Evolutionary conservation across 2,113 vertebrate genomes (phyloP).

Genomic region (Poecile atricapillus): DNA sequence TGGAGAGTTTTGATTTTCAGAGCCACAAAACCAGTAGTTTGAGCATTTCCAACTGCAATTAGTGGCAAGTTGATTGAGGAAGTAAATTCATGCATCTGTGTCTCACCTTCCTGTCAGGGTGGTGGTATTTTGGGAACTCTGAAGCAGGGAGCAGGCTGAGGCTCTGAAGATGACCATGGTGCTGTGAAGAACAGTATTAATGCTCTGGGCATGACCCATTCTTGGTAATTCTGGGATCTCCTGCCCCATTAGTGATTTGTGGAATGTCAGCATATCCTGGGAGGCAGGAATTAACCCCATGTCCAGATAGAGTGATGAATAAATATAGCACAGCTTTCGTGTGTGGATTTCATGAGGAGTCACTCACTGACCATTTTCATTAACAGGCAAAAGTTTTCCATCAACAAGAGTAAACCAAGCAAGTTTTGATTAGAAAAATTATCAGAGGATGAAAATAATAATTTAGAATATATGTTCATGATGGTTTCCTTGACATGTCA

Average conservation of each 20-base stretch:
- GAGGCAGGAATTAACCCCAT: background rate
- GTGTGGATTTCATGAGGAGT: background rate
- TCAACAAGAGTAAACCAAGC: background rate
- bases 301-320: background rate
- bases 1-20: background rate
- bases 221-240: background rate
- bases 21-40: background rate
- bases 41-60: background rate
- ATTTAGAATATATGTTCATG: background rate
- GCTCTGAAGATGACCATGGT: background rate
- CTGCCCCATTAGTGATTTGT: background rate
- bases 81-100: fast-evolving
- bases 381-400: background rate
- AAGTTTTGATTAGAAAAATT: background rate
- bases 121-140: background rate
- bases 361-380: background rate
- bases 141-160: background rate
- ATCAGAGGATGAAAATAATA: background rate
- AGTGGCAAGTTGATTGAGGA: background rate
- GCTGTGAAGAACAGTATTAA: background rate
- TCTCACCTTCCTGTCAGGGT: background rate
- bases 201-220: background rate
- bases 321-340: background rate
- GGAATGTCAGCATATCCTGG: background rate
- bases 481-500: background rate